Evolutionary conservation across 1,140 invertebrate genomes (phyloP).

Genomic region (Eupristina koningsbergeri): DNA sequence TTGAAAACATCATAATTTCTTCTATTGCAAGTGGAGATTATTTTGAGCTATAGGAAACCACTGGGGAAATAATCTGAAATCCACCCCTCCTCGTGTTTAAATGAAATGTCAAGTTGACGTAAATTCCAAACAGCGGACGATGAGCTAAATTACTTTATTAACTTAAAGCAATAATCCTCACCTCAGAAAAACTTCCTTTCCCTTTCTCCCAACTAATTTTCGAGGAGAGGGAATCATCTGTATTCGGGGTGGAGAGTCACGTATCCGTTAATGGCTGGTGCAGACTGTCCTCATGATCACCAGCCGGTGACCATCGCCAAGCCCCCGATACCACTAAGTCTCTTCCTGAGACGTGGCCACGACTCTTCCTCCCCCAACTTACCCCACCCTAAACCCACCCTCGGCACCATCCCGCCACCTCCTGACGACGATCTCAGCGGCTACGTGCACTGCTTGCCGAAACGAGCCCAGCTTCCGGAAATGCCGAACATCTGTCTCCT

Average conservation of each 20-base stretch:
- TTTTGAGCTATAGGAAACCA: too few species aligned
- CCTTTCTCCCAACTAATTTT: not conserved
- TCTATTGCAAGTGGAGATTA: too few species aligned
- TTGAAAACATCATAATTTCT: too few species aligned
- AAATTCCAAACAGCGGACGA: too few species aligned
- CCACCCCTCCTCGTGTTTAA: too few species aligned
- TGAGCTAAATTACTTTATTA: not conserved
- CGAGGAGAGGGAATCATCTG: not conserved
- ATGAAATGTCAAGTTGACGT: too few species aligned
- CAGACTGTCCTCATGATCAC: constrained; percentile 59
- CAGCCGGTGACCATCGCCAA: constrained; percentile 72
- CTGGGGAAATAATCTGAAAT: too few species aligned
- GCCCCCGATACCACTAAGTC: constrained; percentile 46
- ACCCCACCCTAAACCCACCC: too few species aligned
- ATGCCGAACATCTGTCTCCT: constrained; percentile 41
- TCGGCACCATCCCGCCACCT: too few species aligned
- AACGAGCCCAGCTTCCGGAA: constrained; percentile 58
- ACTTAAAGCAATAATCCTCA: not conserved
- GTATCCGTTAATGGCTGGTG: constrained; percentile 71
- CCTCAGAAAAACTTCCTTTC: not conserved
- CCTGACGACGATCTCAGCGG: too few species aligned
- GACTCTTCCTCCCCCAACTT: constrained; percentile 52
- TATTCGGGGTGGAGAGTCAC: constrained; percentile 59
- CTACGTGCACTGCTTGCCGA: constrained; percentile 68
- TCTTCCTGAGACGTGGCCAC: constrained; percentile 12